Base-by-base conservation (phyloP, 2,888 invertebrate genomes). In the Drosophila cracens region DNA sequence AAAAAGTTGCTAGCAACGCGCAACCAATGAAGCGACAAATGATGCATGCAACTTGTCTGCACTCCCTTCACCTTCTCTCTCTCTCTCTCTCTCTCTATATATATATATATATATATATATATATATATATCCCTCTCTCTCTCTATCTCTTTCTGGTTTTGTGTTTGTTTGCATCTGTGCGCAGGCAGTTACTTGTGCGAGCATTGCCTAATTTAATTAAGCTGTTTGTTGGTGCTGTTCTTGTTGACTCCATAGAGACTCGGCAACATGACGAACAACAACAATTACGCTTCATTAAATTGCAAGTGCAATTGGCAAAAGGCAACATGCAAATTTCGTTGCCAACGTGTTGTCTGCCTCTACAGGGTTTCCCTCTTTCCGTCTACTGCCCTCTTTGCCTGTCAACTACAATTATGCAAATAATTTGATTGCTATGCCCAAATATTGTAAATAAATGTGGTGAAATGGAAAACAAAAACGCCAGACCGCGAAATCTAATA, bases 201-300 rank as follows among this genome's bases (percentile, higher is more conserved):
- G 79, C 71, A 77, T 64, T 72, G 80, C 82, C 87, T 83, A 84
- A 82, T 80, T 83, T 78, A 64, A 73, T 66, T 82, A 72, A 74
- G 70, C 67, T 73, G 57, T 49, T 61, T 65, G 70, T 65, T 73
- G 73, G 46, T 61, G 25, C n/a, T 64, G 36, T 31, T 36, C 40
- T 43, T 73, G 64, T 61, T 73, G 60, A 76, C 33, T 77, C 74
- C 65, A 69, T 69, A 60, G 74, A 49, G 67, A 66, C 53, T 51
- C 65, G 51, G 61, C 70, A 73, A 72, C 64, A 64, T 49, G 67
- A 67, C 54, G 70, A 76, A 82, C 73, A 74, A 75, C 83, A 72
- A 79, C 89, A 89, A 87, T 76, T 83, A 82, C 81, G 90, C 83
- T 89, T 89, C 88, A 89, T 90, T 89, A 87, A 88, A 82, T 85